Percentiles rank a stretch among this genome's conserved stretches.
Conservation (phyloP, 1,140 invertebrate species). For the Drosophila ironensis region DNA sequence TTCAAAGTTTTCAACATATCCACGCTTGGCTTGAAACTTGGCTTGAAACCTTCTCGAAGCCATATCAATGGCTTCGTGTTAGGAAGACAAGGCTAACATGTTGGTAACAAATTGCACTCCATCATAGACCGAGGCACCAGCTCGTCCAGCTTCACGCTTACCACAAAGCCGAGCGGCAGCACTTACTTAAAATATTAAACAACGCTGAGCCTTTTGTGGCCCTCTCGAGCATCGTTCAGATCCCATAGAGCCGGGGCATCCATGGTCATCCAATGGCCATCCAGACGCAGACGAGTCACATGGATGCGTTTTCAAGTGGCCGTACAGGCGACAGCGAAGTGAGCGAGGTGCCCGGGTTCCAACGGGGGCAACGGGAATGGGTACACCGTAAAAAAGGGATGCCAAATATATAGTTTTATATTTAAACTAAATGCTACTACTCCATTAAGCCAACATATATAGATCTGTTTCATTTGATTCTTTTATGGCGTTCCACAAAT, state of each 20-base stretch:
- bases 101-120: conserved; percentile 20
- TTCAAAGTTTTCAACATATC: too few species aligned
- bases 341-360: conserved; percentile 12
- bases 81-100: too few species aligned
- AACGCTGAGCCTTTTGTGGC: conserved; percentile 62
- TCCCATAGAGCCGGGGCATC: conserved; percentile 18
- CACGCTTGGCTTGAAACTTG: too few species aligned
- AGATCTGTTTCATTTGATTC: too few species aligned
- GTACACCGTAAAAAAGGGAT: too few species aligned
- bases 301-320: conserved; percentile 66
- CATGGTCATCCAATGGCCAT: background rate
- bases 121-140: conserved; percentile 1
- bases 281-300: conserved; percentile 52
- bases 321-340: conserved; percentile 45
- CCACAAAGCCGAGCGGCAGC: conserved; percentile 52
- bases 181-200: conserved; percentile 80
- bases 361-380: background rate
- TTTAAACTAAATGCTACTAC: too few species aligned
- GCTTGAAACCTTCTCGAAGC: background rate
- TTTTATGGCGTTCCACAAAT: too few species aligned
- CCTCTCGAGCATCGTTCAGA: conserved; percentile 49
- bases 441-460: too few species aligned
- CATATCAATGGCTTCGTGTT: background rate
- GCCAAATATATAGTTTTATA: too few species aligned
- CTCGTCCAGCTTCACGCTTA: background rate